phyloP scores from a whole-genome alignment of 2,888 invertebrate genomes.

The Oscheius onirici region DNA sequence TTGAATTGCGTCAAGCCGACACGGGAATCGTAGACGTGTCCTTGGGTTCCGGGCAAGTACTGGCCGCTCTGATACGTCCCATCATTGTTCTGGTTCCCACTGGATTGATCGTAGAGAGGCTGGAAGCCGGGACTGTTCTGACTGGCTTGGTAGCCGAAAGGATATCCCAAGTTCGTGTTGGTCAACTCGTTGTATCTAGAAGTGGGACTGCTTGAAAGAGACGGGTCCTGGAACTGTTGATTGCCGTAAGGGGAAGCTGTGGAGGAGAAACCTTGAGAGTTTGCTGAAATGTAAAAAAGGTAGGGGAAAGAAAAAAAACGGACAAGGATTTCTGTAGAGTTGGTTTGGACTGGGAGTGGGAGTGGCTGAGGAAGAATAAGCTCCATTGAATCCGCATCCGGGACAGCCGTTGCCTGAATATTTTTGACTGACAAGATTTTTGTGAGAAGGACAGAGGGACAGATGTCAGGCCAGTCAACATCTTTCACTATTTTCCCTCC shows the following conservation, averaged over 20 bases:
- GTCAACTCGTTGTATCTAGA: slow-evolving; percentile 14
- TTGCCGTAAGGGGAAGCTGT: background rate
- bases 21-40: slow-evolving; percentile 7
- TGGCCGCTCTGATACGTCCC: slow-evolving; percentile 18
- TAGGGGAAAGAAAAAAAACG: background rate
- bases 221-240: slow-evolving; percentile 16
- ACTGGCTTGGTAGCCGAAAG: background rate
- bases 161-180: slow-evolving; percentile 14
- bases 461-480: too few relatives aligned
- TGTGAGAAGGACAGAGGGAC: too few relatives aligned
- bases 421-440: too few relatives aligned
- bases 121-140: background rate
- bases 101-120: slow-evolving; percentile 13
- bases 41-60: slow-evolving; percentile 7
- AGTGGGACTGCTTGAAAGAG: background rate
- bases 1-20: slow-evolving; percentile 19
- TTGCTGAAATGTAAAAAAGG: background rate
- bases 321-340: slow-evolving; percentile 3
- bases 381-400: too few relatives aligned
- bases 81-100: background rate
- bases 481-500: too few relatives aligned
- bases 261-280: background rate
- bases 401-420: too few relatives aligned
- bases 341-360: background rate
- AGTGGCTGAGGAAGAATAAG: background rate